Evolutionary conservation across 2,113 vertebrate species (phyloP).

Genomic region (Orycteropus afer): DNA sequence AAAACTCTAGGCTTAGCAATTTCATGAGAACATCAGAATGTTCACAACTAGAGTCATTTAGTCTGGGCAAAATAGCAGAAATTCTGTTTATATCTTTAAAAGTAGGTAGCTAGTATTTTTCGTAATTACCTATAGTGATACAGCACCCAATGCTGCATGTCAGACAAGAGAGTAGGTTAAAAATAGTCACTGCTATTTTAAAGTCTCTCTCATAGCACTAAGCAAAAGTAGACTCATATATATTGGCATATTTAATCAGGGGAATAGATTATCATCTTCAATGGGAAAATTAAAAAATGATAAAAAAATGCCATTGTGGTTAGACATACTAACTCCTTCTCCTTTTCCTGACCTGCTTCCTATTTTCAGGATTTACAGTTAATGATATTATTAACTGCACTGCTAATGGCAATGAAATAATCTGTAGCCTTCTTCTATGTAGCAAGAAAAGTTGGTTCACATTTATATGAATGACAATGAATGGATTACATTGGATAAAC

Average conservation of each 20-base stretch:
- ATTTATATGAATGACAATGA: neutral
- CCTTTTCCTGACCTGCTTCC: neutral
- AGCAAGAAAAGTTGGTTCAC: neutral
- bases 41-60: constrained; percentile 39
- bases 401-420: neutral
- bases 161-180: constrained; percentile 34
- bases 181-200: constrained; percentile 25
- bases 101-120: neutral
- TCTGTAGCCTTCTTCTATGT: neutral
- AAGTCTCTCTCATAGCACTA: constrained; percentile 31
- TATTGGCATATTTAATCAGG: constrained; percentile 8
- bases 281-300: neutral
- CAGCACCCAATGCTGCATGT: neutral
- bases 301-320: neutral
- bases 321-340: neutral
- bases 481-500: neutral
- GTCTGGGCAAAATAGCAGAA: constrained; percentile 30
- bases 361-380: neutral
- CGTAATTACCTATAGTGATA: neutral
- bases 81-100: constrained; percentile 17
- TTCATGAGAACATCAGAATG: neutral
- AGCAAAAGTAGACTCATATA: constrained; percentile 37
- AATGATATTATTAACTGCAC: neutral
- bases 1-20: neutral
- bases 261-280: constrained; percentile 16